phyloP scores from a whole-genome alignment of 2,113 vertebrate species.

The Lota lota region DNA sequence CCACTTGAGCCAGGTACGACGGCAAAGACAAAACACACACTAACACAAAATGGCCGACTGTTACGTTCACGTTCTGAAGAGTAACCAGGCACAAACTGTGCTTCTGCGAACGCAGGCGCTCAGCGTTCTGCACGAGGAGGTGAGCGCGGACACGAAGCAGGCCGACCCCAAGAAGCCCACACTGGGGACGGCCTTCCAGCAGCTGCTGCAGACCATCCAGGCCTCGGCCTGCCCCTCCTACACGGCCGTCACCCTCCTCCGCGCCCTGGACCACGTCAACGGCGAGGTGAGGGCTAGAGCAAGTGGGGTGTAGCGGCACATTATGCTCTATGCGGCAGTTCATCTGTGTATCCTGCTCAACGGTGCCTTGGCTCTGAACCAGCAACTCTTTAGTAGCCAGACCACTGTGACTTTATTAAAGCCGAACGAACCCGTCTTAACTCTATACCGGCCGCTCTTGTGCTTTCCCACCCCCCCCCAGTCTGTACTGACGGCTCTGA shows the following conservation, averaged over 20 bases:
- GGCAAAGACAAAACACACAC: neutral
- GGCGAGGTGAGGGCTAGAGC: slow-evolving; percentile 69
- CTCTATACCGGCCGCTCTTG: no score
- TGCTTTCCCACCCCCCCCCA: slow-evolving; percentile 37
- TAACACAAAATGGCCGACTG: no score
- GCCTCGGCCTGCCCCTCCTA: slow-evolving; percentile 79
- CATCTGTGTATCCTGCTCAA: no score
- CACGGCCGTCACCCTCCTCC: slow-evolving; percentile 74
- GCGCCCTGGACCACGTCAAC: slow-evolving; percentile 73
- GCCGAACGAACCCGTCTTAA: no score
- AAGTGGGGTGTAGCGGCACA: neutral
- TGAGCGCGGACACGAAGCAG: slow-evolving; percentile 53
- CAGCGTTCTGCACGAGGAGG: slow-evolving; percentile 70
- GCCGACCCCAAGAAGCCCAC: slow-evolving; percentile 64
- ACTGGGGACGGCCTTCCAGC: slow-evolving; percentile 64
- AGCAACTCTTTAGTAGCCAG: no score
- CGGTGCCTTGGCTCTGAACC: no score
- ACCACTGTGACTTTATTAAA: no score
- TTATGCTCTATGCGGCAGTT: neutral
- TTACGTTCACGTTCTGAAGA: no score
- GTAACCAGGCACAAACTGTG: neutral
- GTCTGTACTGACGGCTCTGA: slow-evolving; percentile 76
- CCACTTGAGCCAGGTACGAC: slow-evolving; percentile 79
- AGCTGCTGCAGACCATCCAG: slow-evolving; percentile 73
- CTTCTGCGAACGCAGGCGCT: slow-evolving; percentile 71